These are phyloP conservation scores for Andinoacara biseriatus DNA, from an alignment of 2,113 vertebrate genomes.

Conservation along the genomic window DNA sequence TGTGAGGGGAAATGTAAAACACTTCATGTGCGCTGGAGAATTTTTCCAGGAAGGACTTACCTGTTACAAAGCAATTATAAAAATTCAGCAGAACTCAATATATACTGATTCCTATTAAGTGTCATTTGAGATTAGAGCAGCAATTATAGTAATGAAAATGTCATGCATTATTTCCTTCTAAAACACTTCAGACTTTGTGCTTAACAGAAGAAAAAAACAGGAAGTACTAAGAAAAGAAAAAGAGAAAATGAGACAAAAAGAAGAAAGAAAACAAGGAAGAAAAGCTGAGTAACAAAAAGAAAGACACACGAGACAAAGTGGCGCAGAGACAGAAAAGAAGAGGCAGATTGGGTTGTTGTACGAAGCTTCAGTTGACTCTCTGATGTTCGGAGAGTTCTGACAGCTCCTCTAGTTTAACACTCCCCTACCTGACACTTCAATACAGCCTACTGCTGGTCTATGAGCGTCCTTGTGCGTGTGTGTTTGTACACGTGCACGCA, in stretches of 20 bases:
- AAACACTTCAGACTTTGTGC: neutral
- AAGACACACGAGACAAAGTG: conserved; percentile 35
- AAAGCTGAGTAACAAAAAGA: conserved; percentile 13
- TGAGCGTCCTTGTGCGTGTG: conserved; percentile 16
- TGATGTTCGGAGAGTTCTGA: conserved; percentile 67
- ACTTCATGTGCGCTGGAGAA: neutral
- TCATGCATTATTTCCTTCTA: neutral
- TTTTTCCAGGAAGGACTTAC: neutral
- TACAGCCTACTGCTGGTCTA: conserved; percentile 45
- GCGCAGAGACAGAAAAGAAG: conserved; percentile 46
- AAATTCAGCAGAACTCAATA: conserved; percentile 1
- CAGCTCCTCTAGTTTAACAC: conserved; percentile 65
- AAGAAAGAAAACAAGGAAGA: neutral
- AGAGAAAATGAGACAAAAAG: neutral
- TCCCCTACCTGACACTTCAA: conserved; percentile 68
- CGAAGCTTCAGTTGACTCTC: conserved; percentile 43
- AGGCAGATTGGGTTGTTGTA: conserved; percentile 53
- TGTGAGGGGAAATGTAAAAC: conserved; percentile 26
- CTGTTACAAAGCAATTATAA: conserved; percentile 4
- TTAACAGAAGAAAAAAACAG: neutral
- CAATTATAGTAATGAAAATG: neutral
- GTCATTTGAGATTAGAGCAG: neutral
- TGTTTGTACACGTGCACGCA: conserved; percentile 4
- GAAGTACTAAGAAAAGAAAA: neutral
- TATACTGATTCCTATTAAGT: neutral